Percentiles rank a stretch among this genome's conserved stretches.
These are phyloP conservation scores for Stomatorhinus ivindoensis DNA, from an alignment of 2,113 vertebrate species.

Conservation along the genomic window DNA sequence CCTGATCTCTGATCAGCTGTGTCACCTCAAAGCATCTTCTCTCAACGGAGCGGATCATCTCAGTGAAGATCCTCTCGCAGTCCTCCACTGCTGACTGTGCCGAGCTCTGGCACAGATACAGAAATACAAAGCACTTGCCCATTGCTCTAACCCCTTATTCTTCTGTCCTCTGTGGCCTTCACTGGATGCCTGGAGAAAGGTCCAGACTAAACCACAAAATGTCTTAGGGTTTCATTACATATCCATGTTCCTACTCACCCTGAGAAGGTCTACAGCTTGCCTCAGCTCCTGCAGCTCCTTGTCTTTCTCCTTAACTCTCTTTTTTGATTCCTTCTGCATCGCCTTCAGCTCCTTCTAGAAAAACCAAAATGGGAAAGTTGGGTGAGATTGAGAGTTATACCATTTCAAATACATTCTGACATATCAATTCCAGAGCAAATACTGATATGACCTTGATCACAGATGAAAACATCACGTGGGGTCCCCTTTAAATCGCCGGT, in stretches of 20 bases:
- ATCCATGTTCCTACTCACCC: not conserved
- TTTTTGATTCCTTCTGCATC: not conserved
- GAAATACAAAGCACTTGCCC: not conserved
- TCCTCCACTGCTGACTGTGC: not conserved
- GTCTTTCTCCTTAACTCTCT: not conserved
- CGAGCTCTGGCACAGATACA: not conserved
- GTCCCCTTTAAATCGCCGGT: not conserved
- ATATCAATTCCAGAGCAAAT: too few species aligned
- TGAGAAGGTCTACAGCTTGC: not conserved
- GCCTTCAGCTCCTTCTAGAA: not conserved
- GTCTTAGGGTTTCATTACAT: not conserved
- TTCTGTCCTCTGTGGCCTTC: not conserved
- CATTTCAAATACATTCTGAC: not conserved
- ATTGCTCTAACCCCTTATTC: not conserved
- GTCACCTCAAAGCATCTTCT: not conserved
- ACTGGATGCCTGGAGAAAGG: not conserved
- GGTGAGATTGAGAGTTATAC: not conserved
- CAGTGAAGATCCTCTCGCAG: not conserved
- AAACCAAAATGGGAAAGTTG: not conserved
- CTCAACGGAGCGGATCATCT: not conserved
- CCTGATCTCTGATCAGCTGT: not conserved
- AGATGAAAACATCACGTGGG: not conserved
- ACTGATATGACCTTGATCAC: not conserved
- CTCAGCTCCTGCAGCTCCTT: conserved; percentile 6
- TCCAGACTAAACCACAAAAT: not conserved